Conservation (phyloP, 2,797 vertebrate species). For the Adelosebastes latens region DNA sequence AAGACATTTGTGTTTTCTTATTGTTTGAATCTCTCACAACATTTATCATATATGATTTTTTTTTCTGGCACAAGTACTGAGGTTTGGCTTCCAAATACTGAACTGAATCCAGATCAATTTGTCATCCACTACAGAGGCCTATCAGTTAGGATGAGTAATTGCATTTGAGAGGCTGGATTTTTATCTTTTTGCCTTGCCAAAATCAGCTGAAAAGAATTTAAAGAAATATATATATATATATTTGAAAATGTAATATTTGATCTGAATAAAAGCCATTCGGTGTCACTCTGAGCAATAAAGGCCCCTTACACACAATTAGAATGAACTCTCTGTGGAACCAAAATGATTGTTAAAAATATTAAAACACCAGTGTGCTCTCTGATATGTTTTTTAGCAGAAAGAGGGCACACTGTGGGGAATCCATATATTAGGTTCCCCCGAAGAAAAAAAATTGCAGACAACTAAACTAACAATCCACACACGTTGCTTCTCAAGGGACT, state of each 20-base stretch:
- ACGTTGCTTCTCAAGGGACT: conserved; percentile 61
- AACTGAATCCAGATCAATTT: not conserved
- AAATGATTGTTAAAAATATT: conserved; percentile 44
- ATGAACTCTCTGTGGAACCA: conserved; percentile 43
- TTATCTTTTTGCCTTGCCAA: not conserved
- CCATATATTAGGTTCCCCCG: conserved; percentile 25
- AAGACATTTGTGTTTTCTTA: not conserved
- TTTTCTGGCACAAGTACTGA: not conserved
- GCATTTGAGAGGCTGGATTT: not conserved
- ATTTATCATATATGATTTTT: not conserved
- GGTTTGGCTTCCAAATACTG: not conserved
- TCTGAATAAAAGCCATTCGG: conserved; percentile 27
- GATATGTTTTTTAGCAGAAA: conserved; percentile 30
- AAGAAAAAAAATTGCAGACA: conserved; percentile 24
- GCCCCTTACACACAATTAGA: conserved; percentile 14
- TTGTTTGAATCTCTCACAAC: not conserved
- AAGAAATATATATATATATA: not conserved
- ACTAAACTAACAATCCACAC: conserved; percentile 59
- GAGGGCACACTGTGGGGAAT: conserved; percentile 11
- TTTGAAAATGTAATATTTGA: conserved; percentile 36
- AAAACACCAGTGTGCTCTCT: conserved; percentile 40
- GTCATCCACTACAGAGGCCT: not conserved
- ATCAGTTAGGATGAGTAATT: not conserved
- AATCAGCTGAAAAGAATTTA: not conserved
- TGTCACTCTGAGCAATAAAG: conserved; percentile 22